These are phyloP conservation scores for Microctenopoma lineatum DNA, from an alignment of 2,797 vertebrate genomes.

Conservation along the genomic window DNA sequence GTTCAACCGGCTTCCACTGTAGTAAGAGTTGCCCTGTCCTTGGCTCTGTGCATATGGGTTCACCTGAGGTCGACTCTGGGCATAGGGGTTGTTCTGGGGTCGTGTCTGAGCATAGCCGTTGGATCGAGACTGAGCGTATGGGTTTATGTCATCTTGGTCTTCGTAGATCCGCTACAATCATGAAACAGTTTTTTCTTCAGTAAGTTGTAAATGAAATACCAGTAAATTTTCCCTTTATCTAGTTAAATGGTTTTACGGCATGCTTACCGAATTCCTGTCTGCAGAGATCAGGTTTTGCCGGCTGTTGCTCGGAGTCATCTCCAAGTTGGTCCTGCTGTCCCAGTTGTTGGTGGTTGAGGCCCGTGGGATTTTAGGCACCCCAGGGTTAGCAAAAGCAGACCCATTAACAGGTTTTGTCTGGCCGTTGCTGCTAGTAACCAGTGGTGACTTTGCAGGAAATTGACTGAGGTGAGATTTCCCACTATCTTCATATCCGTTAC, in stretches of 20 bases:
- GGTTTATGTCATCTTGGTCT: conserved; percentile 14
- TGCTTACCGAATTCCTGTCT: conserved; percentile 48
- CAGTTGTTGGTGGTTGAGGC: conserved; percentile 40
- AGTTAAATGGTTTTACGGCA: neutral
- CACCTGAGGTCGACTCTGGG: conserved; percentile 12
- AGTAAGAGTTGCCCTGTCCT: conserved; percentile 60
- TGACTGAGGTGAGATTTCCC: conserved; percentile 18
- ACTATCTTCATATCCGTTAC: neutral
- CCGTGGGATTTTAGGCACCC: conserved; percentile 61
- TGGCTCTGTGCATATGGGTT: conserved; percentile 38
- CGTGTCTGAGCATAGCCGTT: neutral
- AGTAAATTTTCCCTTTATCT: neutral
- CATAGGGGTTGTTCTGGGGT: conserved; percentile 39
- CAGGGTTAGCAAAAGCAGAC: conserved; percentile 7
- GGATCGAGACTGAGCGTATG: neutral
- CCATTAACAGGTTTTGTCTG: neutral
- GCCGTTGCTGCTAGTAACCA: neutral
- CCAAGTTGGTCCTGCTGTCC: conserved; percentile 56
- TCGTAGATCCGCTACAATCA: conserved; percentile 37
- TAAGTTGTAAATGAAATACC: neutral
- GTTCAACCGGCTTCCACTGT: conserved; percentile 19
- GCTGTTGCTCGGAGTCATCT: conserved; percentile 64
- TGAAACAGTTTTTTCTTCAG: conserved; percentile 3
- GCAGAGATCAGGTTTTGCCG: conserved; percentile 35
- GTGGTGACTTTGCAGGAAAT: conserved; percentile 19